Base-by-base conservation (phyloP, 2,888 invertebrate genomes). In the Xanthorhoe designata region DNA sequence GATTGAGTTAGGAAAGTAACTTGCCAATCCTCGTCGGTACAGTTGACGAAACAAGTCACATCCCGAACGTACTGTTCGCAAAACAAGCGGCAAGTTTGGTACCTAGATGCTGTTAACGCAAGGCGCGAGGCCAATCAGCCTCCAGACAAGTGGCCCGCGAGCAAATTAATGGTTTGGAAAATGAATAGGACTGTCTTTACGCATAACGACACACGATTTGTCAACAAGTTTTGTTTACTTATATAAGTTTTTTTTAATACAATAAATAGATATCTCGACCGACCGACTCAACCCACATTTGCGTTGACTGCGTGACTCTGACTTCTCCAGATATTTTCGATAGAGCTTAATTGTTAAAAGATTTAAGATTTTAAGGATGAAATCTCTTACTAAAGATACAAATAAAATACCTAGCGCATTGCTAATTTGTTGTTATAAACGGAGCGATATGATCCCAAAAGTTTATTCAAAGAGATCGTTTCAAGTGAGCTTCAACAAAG, bases 111-210 rank as follows among this genome's bases (percentile, higher is more conserved):
- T 56, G 53, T 55, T 64, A 58, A 58, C 13, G 32, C 57, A 42
- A 24, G 13, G 35, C 57, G 45, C 58, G 5, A 32, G 32, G 58
- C 65, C 64, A 68, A 68, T 63, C 63, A 64, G 45, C 51, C 47
- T 1, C 13, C 35, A 51, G 56, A 63, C 62, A 57, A 63, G 18
- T 61, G 29, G 15, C 58, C 17, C 3, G 8, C 15, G 15, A 19
- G 19, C 8, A n/a, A 35, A 47, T 15, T 29, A 42, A 45, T 38
- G 10, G 15, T 18, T 54, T 42, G 17, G 38, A 54, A 17, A 35
- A 38, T 35, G 18, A 38, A 54, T 47, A 4, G 47, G n/a, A 24
- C 19, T 24, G 24, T 19, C 24, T 10, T 47, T 17, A 47, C 6
- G 47, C 17, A 13, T 8, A 1, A 17, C 47, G 47, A 15, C 47